Percentiles rank a stretch among this genome's conserved stretches.
Conservation (phyloP, 2,113 vertebrate species). For the Mixornis gularis region DNA sequence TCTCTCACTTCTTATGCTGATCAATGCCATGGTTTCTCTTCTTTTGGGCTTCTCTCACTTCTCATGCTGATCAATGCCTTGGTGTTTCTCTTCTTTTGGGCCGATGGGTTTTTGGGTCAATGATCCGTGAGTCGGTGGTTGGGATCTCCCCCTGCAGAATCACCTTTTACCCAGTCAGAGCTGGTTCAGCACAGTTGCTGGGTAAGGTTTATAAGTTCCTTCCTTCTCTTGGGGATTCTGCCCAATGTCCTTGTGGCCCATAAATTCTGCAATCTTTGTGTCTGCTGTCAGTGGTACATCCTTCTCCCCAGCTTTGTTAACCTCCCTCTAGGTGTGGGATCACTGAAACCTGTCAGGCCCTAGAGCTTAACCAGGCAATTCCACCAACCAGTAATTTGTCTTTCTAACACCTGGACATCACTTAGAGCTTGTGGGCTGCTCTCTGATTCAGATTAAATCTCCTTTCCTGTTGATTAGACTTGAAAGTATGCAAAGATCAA, state of each 20-base stretch:
- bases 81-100: not conserved
- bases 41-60: not conserved
- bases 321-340: not conserved
- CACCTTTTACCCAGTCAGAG: not conserved
- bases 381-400: not conserved
- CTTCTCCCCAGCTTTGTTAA: not conserved
- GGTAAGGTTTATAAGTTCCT: not conserved
- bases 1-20: not conserved
- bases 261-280: not conserved
- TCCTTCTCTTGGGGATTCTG: not conserved
- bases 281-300: not conserved
- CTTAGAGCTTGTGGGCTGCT: not conserved
- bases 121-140: fast-evolving
- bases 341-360: not conserved
- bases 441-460: not conserved
- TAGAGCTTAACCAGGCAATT: not conserved
- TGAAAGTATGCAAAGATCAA: not conserved
- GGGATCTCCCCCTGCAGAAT: not conserved
- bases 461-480: not conserved
- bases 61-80: not conserved
- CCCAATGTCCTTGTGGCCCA: not conserved
- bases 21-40: not conserved
- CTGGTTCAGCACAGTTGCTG: not conserved
- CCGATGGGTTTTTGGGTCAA: not conserved
- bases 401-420: not conserved